These are phyloP conservation scores for Myotis brandtii DNA, from an alignment of 2,113 vertebrate genomes.

Conservation along the genomic window DNA sequence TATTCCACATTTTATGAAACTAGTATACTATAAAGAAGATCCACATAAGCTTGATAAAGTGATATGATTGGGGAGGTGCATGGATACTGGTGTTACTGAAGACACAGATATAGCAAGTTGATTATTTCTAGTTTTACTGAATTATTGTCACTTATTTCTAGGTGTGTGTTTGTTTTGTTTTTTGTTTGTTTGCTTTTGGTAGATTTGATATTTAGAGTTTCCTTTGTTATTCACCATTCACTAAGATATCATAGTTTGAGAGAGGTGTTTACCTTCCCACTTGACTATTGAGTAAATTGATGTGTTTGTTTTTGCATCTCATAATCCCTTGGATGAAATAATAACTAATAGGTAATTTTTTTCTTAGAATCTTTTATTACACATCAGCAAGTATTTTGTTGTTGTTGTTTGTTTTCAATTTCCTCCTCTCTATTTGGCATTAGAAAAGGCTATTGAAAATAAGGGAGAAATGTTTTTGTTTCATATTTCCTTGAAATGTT, in stretches of 20 bases:
- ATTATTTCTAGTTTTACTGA: slow-evolving; percentile 1
- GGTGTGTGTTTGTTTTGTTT: background rate
- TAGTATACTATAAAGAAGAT: background rate
- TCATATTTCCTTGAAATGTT: slow-evolving; percentile 58
- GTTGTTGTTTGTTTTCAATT: slow-evolving; percentile 19
- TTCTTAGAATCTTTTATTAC: slow-evolving; percentile 11
- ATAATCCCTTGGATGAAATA: background rate
- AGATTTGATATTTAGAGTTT: slow-evolving; percentile 12
- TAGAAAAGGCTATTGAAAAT: slow-evolving; percentile 23
- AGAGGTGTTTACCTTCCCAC: background rate
- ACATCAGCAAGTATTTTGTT: background rate
- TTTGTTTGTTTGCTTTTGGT: background rate
- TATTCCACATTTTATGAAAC: background rate
- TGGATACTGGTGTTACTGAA: background rate
- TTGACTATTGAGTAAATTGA: background rate
- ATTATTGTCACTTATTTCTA: slow-evolving; percentile 25
- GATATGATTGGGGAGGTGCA: background rate
- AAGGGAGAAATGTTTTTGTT: slow-evolving; percentile 33
- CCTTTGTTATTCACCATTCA: background rate
- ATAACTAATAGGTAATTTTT: background rate
- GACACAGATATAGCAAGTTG: background rate
- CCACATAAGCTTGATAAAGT: background rate
- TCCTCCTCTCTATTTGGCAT: background rate
- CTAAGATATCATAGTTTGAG: background rate
- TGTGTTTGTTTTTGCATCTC: background rate